These are phyloP conservation scores for Phalloptychus januarius DNA, from an alignment of 2,797 vertebrate species.

Conservation along the genomic window DNA sequence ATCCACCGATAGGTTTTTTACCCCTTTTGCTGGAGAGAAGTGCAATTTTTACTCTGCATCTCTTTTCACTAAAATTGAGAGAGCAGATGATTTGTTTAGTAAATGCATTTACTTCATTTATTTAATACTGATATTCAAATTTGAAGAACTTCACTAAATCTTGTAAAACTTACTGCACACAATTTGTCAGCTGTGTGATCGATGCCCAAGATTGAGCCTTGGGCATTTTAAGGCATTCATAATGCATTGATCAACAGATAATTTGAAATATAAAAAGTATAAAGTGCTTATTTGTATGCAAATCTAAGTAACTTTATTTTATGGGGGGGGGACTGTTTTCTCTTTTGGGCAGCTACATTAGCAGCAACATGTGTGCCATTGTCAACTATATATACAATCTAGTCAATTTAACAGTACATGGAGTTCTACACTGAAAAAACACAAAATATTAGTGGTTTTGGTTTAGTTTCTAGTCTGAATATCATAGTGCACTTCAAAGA, in stretches of 20 bases:
- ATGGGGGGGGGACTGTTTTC: not conserved
- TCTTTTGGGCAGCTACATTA: not conserved
- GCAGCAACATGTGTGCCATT: not conserved
- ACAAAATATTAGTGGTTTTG: too few relatives aligned
- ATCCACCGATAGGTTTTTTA: slow-evolving; percentile 2
- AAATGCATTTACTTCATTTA: not conserved
- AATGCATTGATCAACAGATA: not conserved
- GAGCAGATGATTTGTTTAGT: not conserved
- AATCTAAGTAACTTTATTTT: not conserved
- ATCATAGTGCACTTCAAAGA: too few relatives aligned
- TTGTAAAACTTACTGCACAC: not conserved
- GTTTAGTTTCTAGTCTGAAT: too few relatives aligned
- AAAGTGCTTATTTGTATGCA: not conserved
- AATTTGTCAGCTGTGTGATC: not conserved
- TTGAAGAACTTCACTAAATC: not conserved
- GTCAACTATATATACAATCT: not conserved
- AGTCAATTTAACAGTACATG: not conserved
- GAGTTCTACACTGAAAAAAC: not conserved
- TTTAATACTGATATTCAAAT: not conserved
- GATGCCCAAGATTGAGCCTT: not conserved
- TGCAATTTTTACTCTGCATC: not conserved
- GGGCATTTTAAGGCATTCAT: not conserved
- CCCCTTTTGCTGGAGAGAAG: not conserved
- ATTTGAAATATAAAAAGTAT: not conserved
- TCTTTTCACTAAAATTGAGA: not conserved